These are phyloP conservation scores for Setipinna tenuifilis DNA, from an alignment of 2,797 vertebrate species.

Conservation along the genomic window DNA sequence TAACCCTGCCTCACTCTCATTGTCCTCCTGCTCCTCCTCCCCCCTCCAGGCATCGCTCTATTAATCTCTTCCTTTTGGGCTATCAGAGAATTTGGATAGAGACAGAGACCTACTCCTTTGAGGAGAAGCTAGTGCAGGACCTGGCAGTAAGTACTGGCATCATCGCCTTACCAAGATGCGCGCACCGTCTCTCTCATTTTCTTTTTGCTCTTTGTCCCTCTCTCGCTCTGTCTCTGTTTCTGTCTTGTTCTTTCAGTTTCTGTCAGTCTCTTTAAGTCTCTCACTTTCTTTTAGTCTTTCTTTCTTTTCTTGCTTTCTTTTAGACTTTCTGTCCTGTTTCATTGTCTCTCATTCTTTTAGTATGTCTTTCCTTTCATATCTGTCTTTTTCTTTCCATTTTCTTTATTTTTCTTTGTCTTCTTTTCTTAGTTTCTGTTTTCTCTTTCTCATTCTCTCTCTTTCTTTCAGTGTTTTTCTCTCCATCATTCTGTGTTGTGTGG, in stretches of 20 bases:
- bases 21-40: constrained; percentile 77
- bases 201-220: neutral
- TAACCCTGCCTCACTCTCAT: constrained; percentile 69
- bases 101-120: constrained; percentile 99
- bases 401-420: no score
- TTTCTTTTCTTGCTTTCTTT: no score
- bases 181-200: neutral
- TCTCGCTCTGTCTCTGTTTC: neutral
- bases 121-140: constrained; percentile 99
- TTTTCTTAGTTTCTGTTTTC: no score
- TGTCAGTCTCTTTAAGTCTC: neutral
- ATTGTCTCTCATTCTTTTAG: no score
- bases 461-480: neutral
- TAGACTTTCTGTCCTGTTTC: no score
- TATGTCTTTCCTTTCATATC: neutral
- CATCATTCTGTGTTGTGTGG: constrained; percentile 43
- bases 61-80: constrained; percentile 99
- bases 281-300: no score
- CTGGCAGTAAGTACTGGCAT: constrained; percentile 95
- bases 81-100: constrained; percentile 99
- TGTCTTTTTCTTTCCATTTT: no score
- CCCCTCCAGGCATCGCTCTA: constrained; percentile 94
- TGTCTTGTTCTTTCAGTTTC: neutral
- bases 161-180: constrained; percentile 54
- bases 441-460: neutral